Evolutionary conservation across 64 coral and sea anemone species (phyloP).

Genomic region (Dendrophyllia cribrosa): DNA sequence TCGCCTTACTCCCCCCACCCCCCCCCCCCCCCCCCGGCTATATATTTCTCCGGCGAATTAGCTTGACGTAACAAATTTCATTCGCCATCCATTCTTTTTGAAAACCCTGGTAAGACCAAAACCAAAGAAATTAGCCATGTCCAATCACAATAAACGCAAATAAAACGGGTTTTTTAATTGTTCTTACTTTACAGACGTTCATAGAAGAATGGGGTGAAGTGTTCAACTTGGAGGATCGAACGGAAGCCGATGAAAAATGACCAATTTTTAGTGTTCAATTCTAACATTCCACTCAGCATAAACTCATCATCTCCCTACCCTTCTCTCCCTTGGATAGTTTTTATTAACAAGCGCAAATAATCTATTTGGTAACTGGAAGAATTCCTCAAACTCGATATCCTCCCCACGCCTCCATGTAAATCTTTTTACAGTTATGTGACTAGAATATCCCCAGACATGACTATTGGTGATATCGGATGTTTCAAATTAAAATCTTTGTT

Average conservation of each 20-base stretch:
- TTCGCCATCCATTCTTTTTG: no score
- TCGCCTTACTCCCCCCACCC: no score
- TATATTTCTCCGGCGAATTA: no score
- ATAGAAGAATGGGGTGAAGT: slow-evolving; percentile 77
- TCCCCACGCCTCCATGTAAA: no score
- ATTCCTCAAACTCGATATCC: no score
- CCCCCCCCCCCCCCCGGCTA: no score
- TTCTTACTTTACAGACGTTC: slow-evolving; percentile 58
- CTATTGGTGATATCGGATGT: background rate
- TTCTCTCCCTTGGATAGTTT: background rate
- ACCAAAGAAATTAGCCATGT: no score
- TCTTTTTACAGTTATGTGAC: no score
- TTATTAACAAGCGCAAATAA: no score
- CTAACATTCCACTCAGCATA: background rate
- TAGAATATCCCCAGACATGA: background rate
- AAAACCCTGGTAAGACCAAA: no score
- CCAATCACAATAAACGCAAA: background rate
- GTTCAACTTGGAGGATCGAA: slow-evolving; percentile 64
- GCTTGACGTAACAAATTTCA: no score
- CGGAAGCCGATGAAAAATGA: slow-evolving; percentile 32
- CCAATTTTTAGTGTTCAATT: background rate
- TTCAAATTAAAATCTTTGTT: background rate
- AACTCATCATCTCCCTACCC: background rate
- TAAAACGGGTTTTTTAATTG: background rate
- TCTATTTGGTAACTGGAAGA: no score